Evolutionary conservation across 2,797 vertebrate genomes (phyloP), one percentile per base, ranked within the genome.

Genomic region (Oceanodroma leucorhoa): DNA sequence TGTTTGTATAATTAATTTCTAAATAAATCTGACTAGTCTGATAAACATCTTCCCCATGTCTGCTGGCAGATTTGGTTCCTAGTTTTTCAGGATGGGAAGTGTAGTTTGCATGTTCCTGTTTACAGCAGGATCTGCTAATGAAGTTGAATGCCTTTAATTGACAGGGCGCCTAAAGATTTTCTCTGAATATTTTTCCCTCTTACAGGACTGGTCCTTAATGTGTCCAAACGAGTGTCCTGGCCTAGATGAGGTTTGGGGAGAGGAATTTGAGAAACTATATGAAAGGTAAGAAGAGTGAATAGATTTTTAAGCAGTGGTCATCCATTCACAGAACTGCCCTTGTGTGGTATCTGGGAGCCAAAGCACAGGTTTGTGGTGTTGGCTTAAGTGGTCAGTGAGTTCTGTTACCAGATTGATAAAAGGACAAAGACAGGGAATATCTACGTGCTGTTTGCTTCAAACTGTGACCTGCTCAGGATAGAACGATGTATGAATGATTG

Each of bases 181-280:
- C 80, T 69, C 57, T 30, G 23, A 45, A 29, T 27, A 9, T 58
- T 64, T 80, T 36, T 93, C 41, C 23, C 79, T 50, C 46, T 58
- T 93, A 6, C 88, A 99, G 97, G 99, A 99, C 71, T 99, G 99
- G 99, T 99, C 99, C 48, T 97, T 99, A 72, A 99, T 99, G 99
- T 99, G 99, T 92, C 99, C 99, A 3, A 99, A 97, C 45, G 99
- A 99, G 79, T 99, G 99, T 90, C 99, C 99, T 3, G 99, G 99
- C 43, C 96, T 99, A 62, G 98, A 99, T 45, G 99, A 99, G 32
- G 99, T 99, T 54, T 99, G 99, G 99, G 99, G 99, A 85, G 99
- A 99, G 83, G 99, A 99, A 89, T 99, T 99, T 97, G 99, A 99
- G 96, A 98, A 99, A 38, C 98, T 99, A 0, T 99, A 99, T 93